phyloP scores from a whole-genome alignment of 1,140 invertebrate species.

The Trichogramma pretiosum region DNA sequence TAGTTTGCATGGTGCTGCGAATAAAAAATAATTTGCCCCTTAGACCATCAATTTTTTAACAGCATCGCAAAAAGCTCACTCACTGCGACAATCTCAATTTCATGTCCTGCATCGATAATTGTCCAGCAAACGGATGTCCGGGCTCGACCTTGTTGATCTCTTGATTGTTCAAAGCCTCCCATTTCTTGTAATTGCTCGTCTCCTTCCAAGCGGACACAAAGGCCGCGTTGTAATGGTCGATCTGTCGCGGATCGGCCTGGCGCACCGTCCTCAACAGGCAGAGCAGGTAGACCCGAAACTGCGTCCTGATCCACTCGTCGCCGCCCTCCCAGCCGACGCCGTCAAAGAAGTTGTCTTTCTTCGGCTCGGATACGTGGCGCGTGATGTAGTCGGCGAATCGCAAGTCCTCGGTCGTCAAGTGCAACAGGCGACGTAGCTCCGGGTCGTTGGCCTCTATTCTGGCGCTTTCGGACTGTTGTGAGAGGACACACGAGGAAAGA shows the following conservation, averaged over 20 bases:
- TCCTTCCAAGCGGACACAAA: slow-evolving; percentile 80
- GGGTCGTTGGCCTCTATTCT: slow-evolving; percentile 82
- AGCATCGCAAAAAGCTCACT: slow-evolving; percentile 30
- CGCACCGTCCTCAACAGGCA: slow-evolving; percentile 77
- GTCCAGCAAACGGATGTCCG: slow-evolving; percentile 85
- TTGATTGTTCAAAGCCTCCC: slow-evolving; percentile 59
- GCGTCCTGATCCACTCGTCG: slow-evolving; percentile 91
- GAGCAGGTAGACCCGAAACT: slow-evolving; percentile 87
- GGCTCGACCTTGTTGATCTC: slow-evolving; percentile 61
- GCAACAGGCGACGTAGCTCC: slow-evolving; percentile 71
- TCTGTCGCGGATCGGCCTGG: slow-evolving; percentile 63
- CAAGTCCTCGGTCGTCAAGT: slow-evolving; percentile 88
- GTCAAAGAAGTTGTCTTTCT: slow-evolving; percentile 68
- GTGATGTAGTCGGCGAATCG: slow-evolving; percentile 91
- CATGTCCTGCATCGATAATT: slow-evolving; percentile 89
- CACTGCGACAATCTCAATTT: slow-evolving; percentile 85
- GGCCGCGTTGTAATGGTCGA: slow-evolving; percentile 79
- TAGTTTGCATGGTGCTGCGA: slow-evolving; percentile 84
- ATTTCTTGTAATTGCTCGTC: slow-evolving; percentile 82
- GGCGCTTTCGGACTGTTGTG: slow-evolving; percentile 62
- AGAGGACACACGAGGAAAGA: no score
- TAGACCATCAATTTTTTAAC: not conserved
- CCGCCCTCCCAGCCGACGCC: slow-evolving; percentile 83
- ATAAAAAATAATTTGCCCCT: not conserved
- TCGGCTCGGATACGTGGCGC: slow-evolving; percentile 70